Evolutionary conservation across 2,797 vertebrate species (phyloP), one percentile per base, ranked within the genome.

Genomic region (Myotis pilosus): DNA sequence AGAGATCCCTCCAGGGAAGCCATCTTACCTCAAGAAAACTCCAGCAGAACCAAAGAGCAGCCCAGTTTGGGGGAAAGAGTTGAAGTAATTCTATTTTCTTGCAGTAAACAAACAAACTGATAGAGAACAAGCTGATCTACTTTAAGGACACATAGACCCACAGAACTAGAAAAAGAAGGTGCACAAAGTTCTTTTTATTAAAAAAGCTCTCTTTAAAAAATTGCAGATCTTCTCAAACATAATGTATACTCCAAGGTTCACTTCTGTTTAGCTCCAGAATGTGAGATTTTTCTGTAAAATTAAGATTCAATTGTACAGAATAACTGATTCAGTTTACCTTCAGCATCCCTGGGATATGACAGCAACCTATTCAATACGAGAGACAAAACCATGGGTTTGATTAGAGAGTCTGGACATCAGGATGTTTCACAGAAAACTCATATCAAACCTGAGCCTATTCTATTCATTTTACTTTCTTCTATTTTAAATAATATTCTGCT

Each of bases 51-150:
- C 80, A 78, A 79, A 88, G 85, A n/a, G 13, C 62, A 88, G 25
- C n/a, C 28, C 17, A 71, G 36, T 69, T 69, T 88, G 1, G 13
- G 82, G 22, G 22, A 75, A 33, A 71, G n/a, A 80, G 87, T 41
- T 82, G 66, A 80, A 95, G 76, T 75, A 82, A 76, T 49, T 92
- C 15, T 92, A 55, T 36, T 89, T 91, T 78, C 30, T 89, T 75
- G 12, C 30, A 83, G 38, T 80, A 93, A 89, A 84, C 57, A 92
- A 91, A 83, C 51, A 36, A 76, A 49, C 0, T 62, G 17, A 78
- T n/a, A 64, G 64, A 69, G 30, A 89, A 86, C 28, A 55, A 81
- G 36, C 19, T 55, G 68, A 55, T 33, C n/a, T 69, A 38, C 44
- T 82, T 86, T 71, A 79, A 76, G 33, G 47, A 74, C 36, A 72